phyloP scores from a whole-genome alignment of 1,140 invertebrate species.

The Drosophila sp. region DNA sequence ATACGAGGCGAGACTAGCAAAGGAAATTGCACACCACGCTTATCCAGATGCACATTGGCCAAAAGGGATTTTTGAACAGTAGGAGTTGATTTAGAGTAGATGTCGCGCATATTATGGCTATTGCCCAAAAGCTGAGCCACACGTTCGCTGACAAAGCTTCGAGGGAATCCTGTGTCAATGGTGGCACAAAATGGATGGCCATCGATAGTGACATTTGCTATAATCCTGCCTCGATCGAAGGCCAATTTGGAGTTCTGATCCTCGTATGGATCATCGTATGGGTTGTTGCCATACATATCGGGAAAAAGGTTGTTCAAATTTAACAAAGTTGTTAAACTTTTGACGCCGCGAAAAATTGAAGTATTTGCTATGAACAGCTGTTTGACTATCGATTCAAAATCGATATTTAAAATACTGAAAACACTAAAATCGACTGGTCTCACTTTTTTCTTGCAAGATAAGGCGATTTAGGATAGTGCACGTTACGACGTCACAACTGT shows the following conservation, averaged over 20 bases:
- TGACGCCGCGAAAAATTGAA: background rate
- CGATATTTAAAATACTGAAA: background rate
- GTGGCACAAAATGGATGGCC: background rate
- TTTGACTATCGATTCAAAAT: background rate
- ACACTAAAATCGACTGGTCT: background rate
- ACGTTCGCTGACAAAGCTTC: background rate
- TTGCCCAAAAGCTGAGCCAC: background rate
- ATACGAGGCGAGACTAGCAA: too few species aligned
- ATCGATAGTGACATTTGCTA: background rate
- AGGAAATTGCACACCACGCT: too few species aligned
- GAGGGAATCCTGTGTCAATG: slow-evolving; percentile 3
- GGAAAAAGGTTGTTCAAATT: background rate
- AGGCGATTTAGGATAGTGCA: background rate
- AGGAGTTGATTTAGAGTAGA: background rate
- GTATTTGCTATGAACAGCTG: background rate
- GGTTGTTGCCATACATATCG: background rate
- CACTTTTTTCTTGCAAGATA: background rate
- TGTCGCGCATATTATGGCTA: background rate
- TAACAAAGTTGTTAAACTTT: background rate
- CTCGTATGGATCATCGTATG: background rate
- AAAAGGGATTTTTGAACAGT: background rate
- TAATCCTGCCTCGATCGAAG: background rate
- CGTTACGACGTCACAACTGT: background rate
- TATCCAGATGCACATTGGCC: too few species aligned
- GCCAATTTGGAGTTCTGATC: background rate